Evolutionary conservation across 2,888 invertebrate genomes (phyloP).

Genomic region (Drosophila meridiana): DNA sequence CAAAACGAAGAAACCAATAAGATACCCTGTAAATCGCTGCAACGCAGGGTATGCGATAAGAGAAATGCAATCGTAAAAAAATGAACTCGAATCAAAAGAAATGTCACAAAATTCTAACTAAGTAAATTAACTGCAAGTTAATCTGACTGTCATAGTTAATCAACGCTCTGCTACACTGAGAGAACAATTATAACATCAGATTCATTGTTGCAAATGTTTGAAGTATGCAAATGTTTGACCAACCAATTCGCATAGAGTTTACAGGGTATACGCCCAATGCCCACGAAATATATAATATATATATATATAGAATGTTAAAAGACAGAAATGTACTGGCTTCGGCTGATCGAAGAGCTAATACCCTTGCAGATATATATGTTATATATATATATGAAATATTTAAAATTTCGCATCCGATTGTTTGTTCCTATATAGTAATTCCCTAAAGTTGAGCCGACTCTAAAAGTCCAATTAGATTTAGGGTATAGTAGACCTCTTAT

Average conservation of each 20-base stretch:
- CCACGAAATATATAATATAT: neutral
- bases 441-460: neutral
- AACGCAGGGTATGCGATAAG: constrained; percentile 1
- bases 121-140: constrained; percentile 59
- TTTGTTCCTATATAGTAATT: neutral
- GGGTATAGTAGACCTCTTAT: neutral
- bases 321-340: neutral
- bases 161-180: constrained; percentile 22
- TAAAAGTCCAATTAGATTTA: neutral
- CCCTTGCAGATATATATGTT: neutral
- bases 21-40: constrained; percentile 33
- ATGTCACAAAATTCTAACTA: constrained; percentile 1
- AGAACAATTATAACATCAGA: constrained; percentile 4
- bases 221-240: constrained; percentile 50
- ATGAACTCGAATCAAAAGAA: neutral
- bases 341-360: constrained; percentile 10
- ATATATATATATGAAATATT: neutral
- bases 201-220: constrained; percentile 62
- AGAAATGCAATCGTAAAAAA: constrained; percentile 2
- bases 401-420: neutral
- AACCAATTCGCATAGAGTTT: constrained; percentile 31
- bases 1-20: neutral
- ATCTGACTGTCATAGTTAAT: constrained; percentile 64
- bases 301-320: constrained; percentile 1
- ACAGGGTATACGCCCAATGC: constrained; percentile 1